These are phyloP conservation scores for Melipona beecheii DNA, from an alignment of 2,888 invertebrate species.

Conservation along the genomic window DNA sequence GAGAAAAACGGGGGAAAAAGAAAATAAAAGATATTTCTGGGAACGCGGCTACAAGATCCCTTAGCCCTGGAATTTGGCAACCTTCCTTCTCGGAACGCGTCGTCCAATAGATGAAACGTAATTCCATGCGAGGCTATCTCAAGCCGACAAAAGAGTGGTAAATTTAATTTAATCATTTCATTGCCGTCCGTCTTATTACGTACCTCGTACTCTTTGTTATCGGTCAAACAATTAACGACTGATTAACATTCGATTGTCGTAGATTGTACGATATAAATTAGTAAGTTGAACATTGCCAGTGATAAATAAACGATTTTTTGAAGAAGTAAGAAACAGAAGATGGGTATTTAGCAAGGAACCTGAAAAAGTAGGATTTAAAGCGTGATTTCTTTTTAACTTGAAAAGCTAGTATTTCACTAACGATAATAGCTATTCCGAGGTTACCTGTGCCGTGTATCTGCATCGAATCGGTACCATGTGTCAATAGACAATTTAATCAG, in stretches of 20 bases:
- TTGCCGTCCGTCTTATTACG: neutral
- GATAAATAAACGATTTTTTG: neutral
- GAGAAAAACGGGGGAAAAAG: neutral
- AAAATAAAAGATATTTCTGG: slow-evolving; percentile 37
- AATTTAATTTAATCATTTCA: slow-evolving; percentile 10
- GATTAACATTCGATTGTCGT: too few relatives aligned
- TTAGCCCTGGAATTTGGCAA: slow-evolving; percentile 57
- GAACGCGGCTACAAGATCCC: slow-evolving; percentile 37
- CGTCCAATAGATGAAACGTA: slow-evolving; percentile 30
- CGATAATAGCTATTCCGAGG: neutral
- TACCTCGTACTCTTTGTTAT: neutral
- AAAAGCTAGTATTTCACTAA: neutral
- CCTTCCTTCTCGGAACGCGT: slow-evolving; percentile 54
- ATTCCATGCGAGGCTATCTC: slow-evolving; percentile 24
- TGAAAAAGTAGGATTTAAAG: neutral
- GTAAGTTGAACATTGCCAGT: neutral
- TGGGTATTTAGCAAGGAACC: neutral
- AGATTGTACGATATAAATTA: too few relatives aligned
- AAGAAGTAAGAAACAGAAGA: neutral
- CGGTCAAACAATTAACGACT: neutral
- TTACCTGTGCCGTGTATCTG: neutral
- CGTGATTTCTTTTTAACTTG: neutral
- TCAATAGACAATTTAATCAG: neutral
- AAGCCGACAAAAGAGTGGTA: slow-evolving; percentile 22
- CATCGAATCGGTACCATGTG: neutral